phyloP scores from a whole-genome alignment of 2,113 vertebrate genomes.

The Leucopsar rothschildi region DNA sequence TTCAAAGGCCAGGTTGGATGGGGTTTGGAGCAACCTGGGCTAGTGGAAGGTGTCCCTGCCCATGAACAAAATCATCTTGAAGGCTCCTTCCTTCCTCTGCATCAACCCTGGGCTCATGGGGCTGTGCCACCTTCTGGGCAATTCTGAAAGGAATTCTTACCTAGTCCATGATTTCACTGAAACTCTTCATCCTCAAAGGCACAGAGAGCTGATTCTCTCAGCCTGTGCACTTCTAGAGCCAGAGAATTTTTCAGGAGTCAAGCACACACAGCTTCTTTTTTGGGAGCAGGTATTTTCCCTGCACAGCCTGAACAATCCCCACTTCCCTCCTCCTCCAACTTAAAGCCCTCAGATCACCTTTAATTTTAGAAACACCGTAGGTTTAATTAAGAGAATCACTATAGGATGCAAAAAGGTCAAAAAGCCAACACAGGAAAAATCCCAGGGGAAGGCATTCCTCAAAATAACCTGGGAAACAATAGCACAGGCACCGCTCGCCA shows the following conservation, averaged over 20 bases:
- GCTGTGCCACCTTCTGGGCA: neutral
- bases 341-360: neutral
- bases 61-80: neutral
- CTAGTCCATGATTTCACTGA: neutral
- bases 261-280: neutral
- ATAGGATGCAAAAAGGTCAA: constrained; percentile 36
- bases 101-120: neutral
- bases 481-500: neutral
- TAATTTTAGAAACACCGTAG: neutral
- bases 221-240: rapidly evolving
- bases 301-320: neutral
- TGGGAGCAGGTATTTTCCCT: neutral
- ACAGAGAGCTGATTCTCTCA: rapidly evolving
- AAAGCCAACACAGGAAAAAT: neutral
- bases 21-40: neutral
- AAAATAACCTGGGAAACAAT: constrained; percentile 41
- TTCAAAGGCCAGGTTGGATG: rapidly evolving
- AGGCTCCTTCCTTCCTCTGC: neutral
- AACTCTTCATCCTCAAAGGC: neutral
- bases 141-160: neutral
- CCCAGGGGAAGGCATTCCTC: neutral
- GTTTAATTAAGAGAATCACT: neutral
- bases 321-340: neutral
- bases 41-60: neutral
- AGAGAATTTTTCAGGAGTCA: neutral